phyloP scores from a whole-genome alignment of 2,797 vertebrate genomes.

The Spinus olivaceus region DNA sequence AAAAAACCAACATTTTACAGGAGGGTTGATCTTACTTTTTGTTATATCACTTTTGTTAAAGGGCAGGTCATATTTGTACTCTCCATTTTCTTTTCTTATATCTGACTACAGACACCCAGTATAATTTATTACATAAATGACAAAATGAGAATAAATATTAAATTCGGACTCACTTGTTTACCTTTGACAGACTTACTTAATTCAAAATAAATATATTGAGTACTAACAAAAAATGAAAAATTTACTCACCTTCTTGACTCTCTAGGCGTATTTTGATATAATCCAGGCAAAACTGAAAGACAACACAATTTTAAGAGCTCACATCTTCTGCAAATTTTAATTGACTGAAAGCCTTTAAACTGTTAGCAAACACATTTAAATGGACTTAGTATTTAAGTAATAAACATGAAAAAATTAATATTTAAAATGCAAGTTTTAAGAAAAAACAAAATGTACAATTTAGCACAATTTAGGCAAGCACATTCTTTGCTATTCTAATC shows the following conservation, averaged over 20 bases:
- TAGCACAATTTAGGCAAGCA: background rate
- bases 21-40: background rate
- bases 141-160: background rate
- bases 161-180: background rate
- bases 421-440: background rate
- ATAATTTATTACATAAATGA: background rate
- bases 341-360: background rate
- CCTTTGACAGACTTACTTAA: background rate
- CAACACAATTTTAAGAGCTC: background rate
- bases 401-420: background rate
- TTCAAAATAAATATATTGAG: background rate
- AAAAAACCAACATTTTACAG: background rate
- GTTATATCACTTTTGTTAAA: background rate
- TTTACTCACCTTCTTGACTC: slow-evolving; percentile 76
- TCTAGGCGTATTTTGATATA: slow-evolving; percentile 89
- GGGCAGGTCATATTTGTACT: background rate
- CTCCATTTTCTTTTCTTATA: background rate
- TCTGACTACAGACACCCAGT: background rate
- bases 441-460: background rate
- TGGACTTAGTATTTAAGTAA: background rate
- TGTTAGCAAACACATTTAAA: background rate
- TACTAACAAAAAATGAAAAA: background rate
- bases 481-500: background rate
- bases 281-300: slow-evolving; percentile 87
- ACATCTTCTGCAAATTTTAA: background rate